Base-by-base conservation (phyloP, 2,888 invertebrate genomes). In the Panopea generosa region DNA sequence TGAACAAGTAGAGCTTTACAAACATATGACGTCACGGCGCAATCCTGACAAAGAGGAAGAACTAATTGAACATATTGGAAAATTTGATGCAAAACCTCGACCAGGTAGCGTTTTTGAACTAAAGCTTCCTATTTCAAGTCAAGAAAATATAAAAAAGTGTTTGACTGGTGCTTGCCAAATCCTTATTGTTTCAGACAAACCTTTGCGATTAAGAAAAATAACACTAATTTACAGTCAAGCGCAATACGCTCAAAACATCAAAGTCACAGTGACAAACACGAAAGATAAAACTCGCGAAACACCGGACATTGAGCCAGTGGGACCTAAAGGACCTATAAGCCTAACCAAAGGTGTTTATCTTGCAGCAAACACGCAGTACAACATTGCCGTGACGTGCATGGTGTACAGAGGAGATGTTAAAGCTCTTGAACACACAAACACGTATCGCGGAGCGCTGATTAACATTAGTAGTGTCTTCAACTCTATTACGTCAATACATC, bases 1-100 rank as follows among this genome's bases (percentile, higher is more conserved):
- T 11, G 78, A 78, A 27, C 71, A 80, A 62, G 70, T 80, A 4
- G 71, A 80, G 11, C 57, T 83, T n/a, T 83, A 83, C 63, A 83
- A 76, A 56, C 76, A 76, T 47, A 67, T 74, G 66, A 80, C 79
- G 18, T 38, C 59, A 24, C 67, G 63, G 16, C 55, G 61, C 43
- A 72, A 69, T 45, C 56, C 56, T 9, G 60, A 60, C 16, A 52
- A 50, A 11, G 38, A 53, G 16, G 65, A 57, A 14, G 79, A 73
- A 1, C 66, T 57, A 33, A 66, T 76, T n/a, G 75, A 76, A 11
- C 26, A 57, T 22, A 62, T 80, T 2, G 79, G 79, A n/a, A 80
- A 72, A 53, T 80, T 76, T 59, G 79, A 76, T 38, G 79, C 79
- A n/a, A 50, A 62, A 50, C 75, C 75, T 55, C 68, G 79, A 26